These are phyloP conservation scores for Poecile montanus DNA, from an alignment of 2,797 vertebrate species.

Conservation along the genomic window DNA sequence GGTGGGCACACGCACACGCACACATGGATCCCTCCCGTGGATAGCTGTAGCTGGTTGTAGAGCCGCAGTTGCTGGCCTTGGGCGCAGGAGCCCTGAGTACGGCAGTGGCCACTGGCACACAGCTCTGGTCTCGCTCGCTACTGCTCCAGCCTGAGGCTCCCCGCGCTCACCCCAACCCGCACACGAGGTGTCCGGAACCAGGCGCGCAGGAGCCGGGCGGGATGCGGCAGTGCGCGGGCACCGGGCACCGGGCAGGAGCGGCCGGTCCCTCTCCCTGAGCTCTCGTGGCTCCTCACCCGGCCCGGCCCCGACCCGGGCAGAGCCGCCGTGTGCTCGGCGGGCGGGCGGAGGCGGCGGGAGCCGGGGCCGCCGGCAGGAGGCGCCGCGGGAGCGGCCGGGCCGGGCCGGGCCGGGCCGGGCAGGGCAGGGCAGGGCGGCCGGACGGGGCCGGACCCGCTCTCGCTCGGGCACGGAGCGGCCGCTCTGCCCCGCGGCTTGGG, in stretches of 20 bases:
- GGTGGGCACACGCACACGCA: fast-evolving
- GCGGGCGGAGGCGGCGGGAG: too few relatives aligned
- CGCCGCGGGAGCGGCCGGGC: not conserved
- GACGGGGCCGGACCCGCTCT: not conserved
- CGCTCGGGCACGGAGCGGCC: not conserved
- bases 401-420: too few relatives aligned
- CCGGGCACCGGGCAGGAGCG: not conserved
- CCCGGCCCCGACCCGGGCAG: not conserved
- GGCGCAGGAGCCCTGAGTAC: not conserved
- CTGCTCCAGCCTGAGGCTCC: not conserved
- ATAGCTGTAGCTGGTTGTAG: not conserved
- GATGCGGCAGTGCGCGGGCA: not conserved
- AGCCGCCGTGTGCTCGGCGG: not conserved
- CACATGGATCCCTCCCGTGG: fast-evolving
- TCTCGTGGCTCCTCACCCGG: not conserved
- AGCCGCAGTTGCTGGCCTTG: not conserved
- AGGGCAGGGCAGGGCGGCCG: not conserved
- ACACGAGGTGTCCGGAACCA: fast-evolving
- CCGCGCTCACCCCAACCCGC: not conserved
- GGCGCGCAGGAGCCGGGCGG: not conserved
- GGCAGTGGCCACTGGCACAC: not conserved
- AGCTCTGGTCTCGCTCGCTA: not conserved
- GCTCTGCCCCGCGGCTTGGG: not conserved
- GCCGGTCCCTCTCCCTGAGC: not conserved
- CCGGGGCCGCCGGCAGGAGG: not conserved